Percentiles rank a stretch among this genome's conserved stretches.
phyloP scores from a whole-genome alignment of 1,140 invertebrate genomes.

The Drosophila fuyamai region DNA sequence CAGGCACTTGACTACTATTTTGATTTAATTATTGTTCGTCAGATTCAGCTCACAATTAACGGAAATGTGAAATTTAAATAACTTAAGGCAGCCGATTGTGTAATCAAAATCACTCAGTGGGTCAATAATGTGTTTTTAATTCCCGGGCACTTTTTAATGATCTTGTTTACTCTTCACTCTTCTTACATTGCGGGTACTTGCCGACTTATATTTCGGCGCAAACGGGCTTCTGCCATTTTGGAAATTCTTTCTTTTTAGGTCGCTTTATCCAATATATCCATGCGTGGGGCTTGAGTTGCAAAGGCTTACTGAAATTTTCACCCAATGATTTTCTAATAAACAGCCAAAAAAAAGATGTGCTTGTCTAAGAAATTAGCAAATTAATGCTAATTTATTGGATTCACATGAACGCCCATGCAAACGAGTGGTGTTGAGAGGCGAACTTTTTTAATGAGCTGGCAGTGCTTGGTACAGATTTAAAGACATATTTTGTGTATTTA shows the following conservation, averaged over 20 bases:
- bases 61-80: conserved; percentile 71
- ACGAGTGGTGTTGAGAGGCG: conserved; percentile 14
- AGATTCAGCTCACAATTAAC: conserved; percentile 60
- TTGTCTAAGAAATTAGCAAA: conserved; percentile 67
- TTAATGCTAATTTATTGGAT: conserved; percentile 61
- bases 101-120: conserved; percentile 44
- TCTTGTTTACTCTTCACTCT: conserved; percentile 33
- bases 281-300: conserved; percentile 42
- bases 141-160: not conserved
- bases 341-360: conserved; percentile 63
- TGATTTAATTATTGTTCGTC: conserved; percentile 44
- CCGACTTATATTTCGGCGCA: conserved; percentile 76
- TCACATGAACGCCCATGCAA: conserved; percentile 54
- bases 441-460: conserved; percentile 27
- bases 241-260: conserved; percentile 4
- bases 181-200: conserved; percentile 75
- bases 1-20: conserved; percentile 13
- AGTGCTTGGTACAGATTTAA: conserved; percentile 37
- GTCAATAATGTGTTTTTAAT: conserved; percentile 33
- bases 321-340: conserved; percentile 40
- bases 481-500: not conserved
- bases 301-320: conserved; percentile 51
- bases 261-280: conserved; percentile 40
- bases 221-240: conserved; percentile 73
- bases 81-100: conserved; percentile 57